These are phyloP conservation scores for Tupaia tana DNA, from an alignment of 2,113 vertebrate genomes.

Conservation along the genomic window DNA sequence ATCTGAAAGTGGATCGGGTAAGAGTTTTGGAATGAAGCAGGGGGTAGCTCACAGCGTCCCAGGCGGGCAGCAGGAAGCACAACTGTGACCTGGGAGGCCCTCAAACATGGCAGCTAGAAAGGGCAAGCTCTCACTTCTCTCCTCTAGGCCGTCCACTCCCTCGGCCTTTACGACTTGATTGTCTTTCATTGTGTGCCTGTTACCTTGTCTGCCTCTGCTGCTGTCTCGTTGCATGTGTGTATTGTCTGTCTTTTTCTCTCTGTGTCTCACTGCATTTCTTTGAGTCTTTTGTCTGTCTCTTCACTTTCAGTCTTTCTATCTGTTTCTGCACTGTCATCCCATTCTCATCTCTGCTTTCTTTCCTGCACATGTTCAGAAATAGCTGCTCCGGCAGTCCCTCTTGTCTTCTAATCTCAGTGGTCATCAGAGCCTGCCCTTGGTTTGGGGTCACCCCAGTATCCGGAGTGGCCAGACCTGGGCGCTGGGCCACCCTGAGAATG, in stretches of 20 bases:
- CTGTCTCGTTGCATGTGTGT: background rate
- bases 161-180: rapidly evolving
- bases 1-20: background rate
- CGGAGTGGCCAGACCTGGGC: background rate
- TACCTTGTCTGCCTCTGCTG: background rate
- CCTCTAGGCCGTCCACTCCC: rapidly evolving
- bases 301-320: background rate
- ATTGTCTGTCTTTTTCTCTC: background rate
- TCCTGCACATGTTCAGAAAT: background rate
- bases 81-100: background rate
- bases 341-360: background rate
- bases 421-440: background rate
- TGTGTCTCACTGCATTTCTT: background rate
- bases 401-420: background rate
- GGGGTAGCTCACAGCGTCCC: background rate
- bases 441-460: background rate
- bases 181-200: background rate
- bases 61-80: background rate
- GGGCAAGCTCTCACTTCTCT: background rate
- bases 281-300: background rate
- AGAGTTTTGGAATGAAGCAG: background rate
- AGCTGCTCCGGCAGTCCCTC: background rate
- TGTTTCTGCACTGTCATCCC: background rate
- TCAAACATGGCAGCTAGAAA: background rate
- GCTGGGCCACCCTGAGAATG: background rate